Conservation (phyloP, 2,113 vertebrate genomes). For the Emydura subglobosa region DNA sequence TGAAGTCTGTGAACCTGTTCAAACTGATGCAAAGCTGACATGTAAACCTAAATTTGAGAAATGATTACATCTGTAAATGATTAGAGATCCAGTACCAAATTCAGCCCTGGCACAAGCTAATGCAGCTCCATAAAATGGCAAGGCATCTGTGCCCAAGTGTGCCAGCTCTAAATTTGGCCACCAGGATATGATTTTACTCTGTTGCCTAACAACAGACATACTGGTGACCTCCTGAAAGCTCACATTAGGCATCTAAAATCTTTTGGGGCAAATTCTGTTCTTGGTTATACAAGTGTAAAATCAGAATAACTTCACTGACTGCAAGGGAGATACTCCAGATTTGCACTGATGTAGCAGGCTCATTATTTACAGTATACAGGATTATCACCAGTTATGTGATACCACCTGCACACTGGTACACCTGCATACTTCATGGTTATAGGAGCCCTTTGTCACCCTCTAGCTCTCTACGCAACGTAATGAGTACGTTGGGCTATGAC, state of each 20-base stretch:
- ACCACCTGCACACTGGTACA: constrained; percentile 22
- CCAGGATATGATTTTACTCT: accelerated
- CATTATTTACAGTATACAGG: constrained; percentile 26
- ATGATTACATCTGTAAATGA: not conserved
- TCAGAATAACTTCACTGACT: not conserved
- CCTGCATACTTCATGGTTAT: constrained; percentile 20
- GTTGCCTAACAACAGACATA: not conserved
- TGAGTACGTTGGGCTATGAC: constrained; percentile 62
- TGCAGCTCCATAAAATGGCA: not conserved
- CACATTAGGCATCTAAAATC: not conserved
- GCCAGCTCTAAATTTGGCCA: not conserved
- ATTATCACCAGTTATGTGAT: constrained; percentile 36
- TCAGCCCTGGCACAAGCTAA: not conserved
- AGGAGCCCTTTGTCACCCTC: constrained; percentile 74
- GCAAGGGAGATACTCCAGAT: not conserved
- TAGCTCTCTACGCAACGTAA: constrained; percentile 76
- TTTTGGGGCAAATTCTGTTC: not conserved
- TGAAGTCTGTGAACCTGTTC: not conserved
- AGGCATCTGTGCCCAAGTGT: not conserved
- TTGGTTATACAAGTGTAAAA: not conserved
- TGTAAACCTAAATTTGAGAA: not conserved
- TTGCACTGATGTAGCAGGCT: not conserved
- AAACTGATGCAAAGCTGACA: not conserved
- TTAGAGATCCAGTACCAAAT: not conserved
- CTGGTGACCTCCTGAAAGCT: not conserved